phyloP scores from a whole-genome alignment of 1,140 invertebrate species.

The Drosophila parvula region DNA sequence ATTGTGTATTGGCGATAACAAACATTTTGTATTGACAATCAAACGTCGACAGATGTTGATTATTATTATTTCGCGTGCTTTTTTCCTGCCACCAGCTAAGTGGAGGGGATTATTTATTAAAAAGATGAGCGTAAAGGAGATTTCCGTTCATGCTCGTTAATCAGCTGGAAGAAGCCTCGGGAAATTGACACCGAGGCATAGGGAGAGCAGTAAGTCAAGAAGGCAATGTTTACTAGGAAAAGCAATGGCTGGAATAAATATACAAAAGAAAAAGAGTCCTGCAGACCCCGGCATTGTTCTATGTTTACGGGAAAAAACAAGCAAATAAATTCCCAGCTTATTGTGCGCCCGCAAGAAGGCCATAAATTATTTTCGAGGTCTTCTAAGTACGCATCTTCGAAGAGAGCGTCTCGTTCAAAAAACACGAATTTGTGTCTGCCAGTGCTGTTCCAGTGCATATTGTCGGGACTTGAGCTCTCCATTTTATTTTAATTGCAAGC shows the following conservation, averaged over 20 bases:
- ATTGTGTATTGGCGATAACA: constrained; percentile 64
- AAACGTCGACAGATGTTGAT: constrained; percentile 37
- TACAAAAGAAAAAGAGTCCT: neutral
- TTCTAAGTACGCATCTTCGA: constrained; percentile 17
- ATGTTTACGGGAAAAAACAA: constrained; percentile 16
- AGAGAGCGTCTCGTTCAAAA: neutral
- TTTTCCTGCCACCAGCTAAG: constrained; percentile 11
- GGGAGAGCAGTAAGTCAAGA: neutral
- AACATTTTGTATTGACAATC: constrained; percentile 62
- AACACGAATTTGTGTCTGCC: constrained; percentile 15
- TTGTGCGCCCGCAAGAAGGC: constrained; percentile 62
- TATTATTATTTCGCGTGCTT: constrained; percentile 27
- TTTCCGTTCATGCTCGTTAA: constrained; percentile 38
- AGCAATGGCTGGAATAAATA: neutral
- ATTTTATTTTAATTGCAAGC: constrained; percentile 79
- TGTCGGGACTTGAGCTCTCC: constrained; percentile 49
- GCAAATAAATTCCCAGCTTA: constrained; percentile 67
- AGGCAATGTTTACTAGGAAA: neutral
- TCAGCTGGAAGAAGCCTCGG: constrained; percentile 31
- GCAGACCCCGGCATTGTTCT: neutral
- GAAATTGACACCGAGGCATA: constrained; percentile 42
- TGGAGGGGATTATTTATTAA: constrained; percentile 56
- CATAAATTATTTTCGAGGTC: constrained; percentile 72
- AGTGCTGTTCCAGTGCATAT: constrained; percentile 28
- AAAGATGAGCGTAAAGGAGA: constrained; percentile 26